Evolutionary conservation across 2,113 vertebrate genomes (phyloP), one percentile per base, ranked within the genome.

Genomic region (Ctenomys sociabilis): DNA sequence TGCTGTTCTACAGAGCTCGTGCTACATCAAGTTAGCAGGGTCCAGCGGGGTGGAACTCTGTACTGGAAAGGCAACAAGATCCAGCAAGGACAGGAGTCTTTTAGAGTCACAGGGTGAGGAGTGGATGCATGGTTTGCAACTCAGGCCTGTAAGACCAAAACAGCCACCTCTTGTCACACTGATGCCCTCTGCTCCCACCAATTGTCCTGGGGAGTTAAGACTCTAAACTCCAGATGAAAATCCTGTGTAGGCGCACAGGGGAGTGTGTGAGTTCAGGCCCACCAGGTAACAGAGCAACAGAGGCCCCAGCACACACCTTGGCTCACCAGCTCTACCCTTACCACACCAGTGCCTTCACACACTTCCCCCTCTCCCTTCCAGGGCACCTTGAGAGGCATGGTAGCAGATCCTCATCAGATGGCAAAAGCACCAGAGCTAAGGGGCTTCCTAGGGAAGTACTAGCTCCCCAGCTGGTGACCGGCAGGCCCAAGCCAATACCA

Each of bases 191-290:
- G 24, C 37, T 3, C 14, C 3, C 11, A 45, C 26, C 5, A 43
- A 30, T 26, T 7, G 4, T 0, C 24, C 28, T 1, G 0, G 3
- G 40, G 4, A 26, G 24, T 28, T 57, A 3, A 0, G 5, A 24
- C 5, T 19, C 13, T 2, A 12, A 35, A 45, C 35, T n/a, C 14
- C 7, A 45, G 30, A 1, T 40, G 40, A 12, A 30, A 14, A 0
- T 5, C 1, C 13, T 4, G 21, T 17, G 59, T 4, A 21, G 21
- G 13, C 21, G 17, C 30, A 22, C 0, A 21, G 12, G 59, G 35
- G 19, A 52, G 24, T 2, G 22, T 11, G 35, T 13, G 16, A 32
- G 43, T 30, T 28, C 80, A n/a, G 73, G 14, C 43, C 73, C 26
- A 7, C 0, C 9, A 43, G 14, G 19, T 61, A 1, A 43, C 63